These are phyloP conservation scores for Scyliorhinus canicula DNA, from an alignment of 2,797 vertebrate genomes.

Conservation along the genomic window DNA sequence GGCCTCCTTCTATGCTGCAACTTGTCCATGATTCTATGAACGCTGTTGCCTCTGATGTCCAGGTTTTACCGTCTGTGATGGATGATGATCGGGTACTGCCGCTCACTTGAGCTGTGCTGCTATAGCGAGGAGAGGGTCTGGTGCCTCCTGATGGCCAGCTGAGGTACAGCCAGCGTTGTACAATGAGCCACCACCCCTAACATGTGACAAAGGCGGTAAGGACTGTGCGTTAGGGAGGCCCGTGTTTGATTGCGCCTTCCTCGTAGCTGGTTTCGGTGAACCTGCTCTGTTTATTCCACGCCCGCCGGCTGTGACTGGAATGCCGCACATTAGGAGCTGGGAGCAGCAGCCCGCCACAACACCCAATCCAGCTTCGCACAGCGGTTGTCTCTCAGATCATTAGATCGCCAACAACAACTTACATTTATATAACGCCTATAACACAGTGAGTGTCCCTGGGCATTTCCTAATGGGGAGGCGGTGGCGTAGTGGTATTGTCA, in stretches of 20 bases:
- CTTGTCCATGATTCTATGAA: too few species aligned
- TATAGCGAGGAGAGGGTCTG: neutral
- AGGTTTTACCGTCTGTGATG: neutral
- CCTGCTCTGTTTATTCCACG: neutral
- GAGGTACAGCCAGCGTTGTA: neutral
- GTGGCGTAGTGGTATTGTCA: too few species aligned
- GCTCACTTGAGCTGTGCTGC: neutral
- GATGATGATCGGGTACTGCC: neutral
- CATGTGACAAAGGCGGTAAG: neutral
- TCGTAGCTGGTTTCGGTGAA: neutral
- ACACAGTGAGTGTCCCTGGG: neutral
- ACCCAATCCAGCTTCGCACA: neutral
- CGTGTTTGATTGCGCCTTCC: neutral
- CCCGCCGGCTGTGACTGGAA: neutral
- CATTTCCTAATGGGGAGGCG: too few species aligned
- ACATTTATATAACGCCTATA: neutral
- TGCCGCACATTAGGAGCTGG: neutral
- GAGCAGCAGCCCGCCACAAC: neutral
- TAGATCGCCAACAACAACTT: neutral
- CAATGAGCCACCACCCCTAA: neutral
- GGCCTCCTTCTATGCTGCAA: too few species aligned
- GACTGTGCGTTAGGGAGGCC: neutral
- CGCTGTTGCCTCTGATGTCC: neutral
- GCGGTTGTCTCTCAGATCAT: neutral
- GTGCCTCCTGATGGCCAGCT: neutral